Percentiles rank a stretch among this genome's conserved stretches.
These are phyloP conservation scores for Epinephelus malabaricus DNA, from an alignment of 2,797 vertebrate genomes.

Conservation along the genomic window DNA sequence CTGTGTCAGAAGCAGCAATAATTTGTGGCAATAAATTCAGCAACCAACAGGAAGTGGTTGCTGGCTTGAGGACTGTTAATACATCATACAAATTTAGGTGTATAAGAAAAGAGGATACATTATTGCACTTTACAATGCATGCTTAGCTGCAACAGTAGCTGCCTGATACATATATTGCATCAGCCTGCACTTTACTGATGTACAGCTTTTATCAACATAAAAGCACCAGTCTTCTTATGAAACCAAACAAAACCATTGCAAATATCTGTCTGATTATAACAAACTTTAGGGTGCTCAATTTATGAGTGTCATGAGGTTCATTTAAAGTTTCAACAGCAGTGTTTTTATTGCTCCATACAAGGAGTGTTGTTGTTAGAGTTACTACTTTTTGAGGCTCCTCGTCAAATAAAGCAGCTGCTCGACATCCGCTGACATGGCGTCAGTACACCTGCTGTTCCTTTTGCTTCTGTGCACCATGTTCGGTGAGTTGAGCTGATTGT, in stretches of 20 bases:
- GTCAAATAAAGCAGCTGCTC: neutral
- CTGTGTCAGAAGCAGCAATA: conserved; percentile 42
- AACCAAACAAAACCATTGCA: neutral
- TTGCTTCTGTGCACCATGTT: conserved; percentile 58
- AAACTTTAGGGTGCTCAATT: conserved; percentile 29
- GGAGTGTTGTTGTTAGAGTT: neutral
- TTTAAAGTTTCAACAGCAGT: neutral
- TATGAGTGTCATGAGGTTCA: neutral
- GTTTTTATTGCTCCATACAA: neutral
- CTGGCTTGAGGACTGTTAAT: conserved; percentile 32
- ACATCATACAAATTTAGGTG: neutral
- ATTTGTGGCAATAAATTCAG: conserved; percentile 59
- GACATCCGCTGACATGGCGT: conserved; percentile 51
- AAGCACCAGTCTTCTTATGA: conserved; percentile 20
- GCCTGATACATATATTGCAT: neutral
- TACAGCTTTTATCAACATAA: conserved; percentile 10
- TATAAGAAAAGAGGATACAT: conserved; percentile 4
- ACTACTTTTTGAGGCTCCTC: conserved; percentile 18
- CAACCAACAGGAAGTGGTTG: conserved; percentile 21
- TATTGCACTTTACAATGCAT: conserved; percentile 58
- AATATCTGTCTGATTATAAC: neutral
- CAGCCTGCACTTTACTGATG: conserved; percentile 35
- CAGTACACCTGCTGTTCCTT: conserved; percentile 53
- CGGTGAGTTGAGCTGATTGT: conserved; percentile 65
- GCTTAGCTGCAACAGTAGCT: conserved; percentile 31